Conservation (phyloP, 2,797 vertebrate species). For the Manis crassicaudata region DNA sequence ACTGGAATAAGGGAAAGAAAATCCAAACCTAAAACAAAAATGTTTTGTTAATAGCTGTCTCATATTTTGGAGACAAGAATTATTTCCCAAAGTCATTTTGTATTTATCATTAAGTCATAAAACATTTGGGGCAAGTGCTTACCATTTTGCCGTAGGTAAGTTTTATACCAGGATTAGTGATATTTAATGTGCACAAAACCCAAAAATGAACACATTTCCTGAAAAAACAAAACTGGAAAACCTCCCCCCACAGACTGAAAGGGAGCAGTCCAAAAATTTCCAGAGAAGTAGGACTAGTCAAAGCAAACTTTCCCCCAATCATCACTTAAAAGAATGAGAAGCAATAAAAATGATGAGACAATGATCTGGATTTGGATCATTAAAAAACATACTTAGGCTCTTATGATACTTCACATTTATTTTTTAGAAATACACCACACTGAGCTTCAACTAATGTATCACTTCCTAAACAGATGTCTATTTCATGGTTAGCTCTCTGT, state of each 20-base stretch:
- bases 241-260: conserved; percentile 29
- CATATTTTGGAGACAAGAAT: conserved; percentile 63
- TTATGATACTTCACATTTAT: conserved; percentile 73
- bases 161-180: conserved; percentile 6
- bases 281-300: neutral
- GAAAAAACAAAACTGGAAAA: conserved; percentile 29
- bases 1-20: conserved; percentile 97
- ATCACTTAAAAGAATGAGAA: conserved; percentile 34
- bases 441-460: conserved; percentile 44
- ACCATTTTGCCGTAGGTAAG: conserved; percentile 1
- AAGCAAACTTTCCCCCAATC: conserved; percentile 31
- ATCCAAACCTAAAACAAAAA: conserved; percentile 92
- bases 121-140: conserved; percentile 54
- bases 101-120: conserved; percentile 59
- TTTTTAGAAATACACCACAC: conserved; percentile 70
- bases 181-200: conserved; percentile 23
- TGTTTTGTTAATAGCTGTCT: conserved; percentile 62
- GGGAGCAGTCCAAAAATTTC: conserved; percentile 30
- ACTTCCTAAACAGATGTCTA: conserved; percentile 52
- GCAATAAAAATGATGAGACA: conserved; percentile 30
- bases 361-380: neutral
- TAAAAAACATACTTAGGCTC: conserved; percentile 48
- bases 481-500: neutral
- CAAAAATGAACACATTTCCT: neutral
- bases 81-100: conserved; percentile 72